A percentile compares a stretch with the other conserved stretches of the same genome.
Conservation (phyloP, 1,140 invertebrate genomes). For the Philotrypesis tridentata region DNA sequence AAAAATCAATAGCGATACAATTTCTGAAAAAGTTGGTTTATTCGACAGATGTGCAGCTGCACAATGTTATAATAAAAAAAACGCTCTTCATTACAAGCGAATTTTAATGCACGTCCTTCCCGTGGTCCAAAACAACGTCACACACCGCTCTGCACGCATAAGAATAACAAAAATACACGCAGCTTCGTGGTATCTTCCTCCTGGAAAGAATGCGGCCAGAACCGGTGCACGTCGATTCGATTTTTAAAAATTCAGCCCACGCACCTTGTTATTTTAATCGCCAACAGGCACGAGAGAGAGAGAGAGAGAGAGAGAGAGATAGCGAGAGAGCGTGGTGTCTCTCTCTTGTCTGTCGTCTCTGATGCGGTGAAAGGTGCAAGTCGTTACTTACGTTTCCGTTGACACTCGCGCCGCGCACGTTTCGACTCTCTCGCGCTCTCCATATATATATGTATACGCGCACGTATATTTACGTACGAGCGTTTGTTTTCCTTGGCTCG, state of each 20-base stretch:
- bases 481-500: constrained; percentile 33
- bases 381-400: constrained; percentile 20
- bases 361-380: constrained; percentile 26
- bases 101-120: no score
- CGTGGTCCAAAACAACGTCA: no score
- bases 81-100: no score
- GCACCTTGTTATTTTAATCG: constrained; percentile 9
- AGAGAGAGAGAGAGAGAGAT: no score
- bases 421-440: constrained; percentile 1
- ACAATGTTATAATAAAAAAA: no score
- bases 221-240: neutral
- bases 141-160: no score
- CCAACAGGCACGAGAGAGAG: neutral
- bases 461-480: neutral
- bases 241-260: constrained; percentile 17
- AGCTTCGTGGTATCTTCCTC: no score
- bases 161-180: no score
- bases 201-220: neutral
- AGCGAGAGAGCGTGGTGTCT: no score
- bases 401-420: constrained; percentile 17
- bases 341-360: neutral
- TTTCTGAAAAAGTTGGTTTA: no score
- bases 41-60: no score
- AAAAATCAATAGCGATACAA: no score
- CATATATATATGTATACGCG: neutral